These are phyloP conservation scores for Rousettus madagascariensis DNA, from an alignment of 2,797 vertebrate genomes.

Conservation along the genomic window DNA sequence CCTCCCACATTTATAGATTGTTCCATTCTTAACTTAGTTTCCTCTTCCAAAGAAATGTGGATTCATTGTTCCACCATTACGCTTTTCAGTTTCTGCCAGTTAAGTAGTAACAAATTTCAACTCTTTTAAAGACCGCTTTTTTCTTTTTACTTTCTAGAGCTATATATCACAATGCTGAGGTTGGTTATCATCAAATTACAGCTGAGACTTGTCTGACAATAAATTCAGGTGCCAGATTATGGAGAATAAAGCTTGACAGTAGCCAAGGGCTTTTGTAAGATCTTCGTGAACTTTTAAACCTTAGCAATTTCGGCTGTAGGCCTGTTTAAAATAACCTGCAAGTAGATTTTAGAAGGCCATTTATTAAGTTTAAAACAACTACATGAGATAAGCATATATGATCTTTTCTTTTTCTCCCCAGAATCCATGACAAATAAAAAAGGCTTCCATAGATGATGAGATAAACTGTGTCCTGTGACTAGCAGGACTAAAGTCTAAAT, in stretches of 20 bases:
- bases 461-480: background rate
- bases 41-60: conserved; percentile 25
- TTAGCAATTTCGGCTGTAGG: background rate
- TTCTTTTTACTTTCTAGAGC: background rate
- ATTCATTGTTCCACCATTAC: conserved; percentile 20
- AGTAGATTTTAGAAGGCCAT: background rate
- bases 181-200: background rate
- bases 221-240: background rate
- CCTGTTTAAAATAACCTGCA: background rate
- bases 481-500: background rate
- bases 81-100: background rate
- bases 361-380: conserved; percentile 35
- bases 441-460: background rate
- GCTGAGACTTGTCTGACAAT: background rate
- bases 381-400: background rate
- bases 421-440: conserved; percentile 26
- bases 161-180: background rate
- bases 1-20: conserved; percentile 47
- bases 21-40: conserved; percentile 44
- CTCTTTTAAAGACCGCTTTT: background rate
- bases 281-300: conserved; percentile 25
- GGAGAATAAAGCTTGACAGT: background rate
- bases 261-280: background rate
- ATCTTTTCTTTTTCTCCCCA: background rate
- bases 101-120: conserved; percentile 21